Evolutionary conservation across 2,113 vertebrate species (phyloP).

Genomic region (Xerus inauris): DNA sequence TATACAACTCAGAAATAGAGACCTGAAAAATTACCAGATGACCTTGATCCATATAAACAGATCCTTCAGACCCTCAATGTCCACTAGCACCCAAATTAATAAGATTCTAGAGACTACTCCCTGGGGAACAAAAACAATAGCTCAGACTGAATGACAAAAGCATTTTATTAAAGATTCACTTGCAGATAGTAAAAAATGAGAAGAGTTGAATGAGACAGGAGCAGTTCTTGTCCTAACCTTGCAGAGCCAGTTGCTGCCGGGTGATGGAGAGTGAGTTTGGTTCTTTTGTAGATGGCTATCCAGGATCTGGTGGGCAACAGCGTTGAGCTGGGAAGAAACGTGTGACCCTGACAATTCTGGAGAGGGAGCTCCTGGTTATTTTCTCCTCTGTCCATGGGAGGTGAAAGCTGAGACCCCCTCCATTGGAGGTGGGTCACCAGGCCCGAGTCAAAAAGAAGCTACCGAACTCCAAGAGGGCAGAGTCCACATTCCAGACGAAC

Average conservation of each 20-base stretch:
- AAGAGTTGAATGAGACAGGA: neutral
- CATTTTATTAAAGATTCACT: constrained; percentile 73
- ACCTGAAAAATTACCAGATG: neutral
- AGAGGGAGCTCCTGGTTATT: neutral
- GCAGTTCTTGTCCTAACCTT: neutral
- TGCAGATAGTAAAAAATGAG: neutral
- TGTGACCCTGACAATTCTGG: neutral
- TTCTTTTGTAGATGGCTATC: neutral
- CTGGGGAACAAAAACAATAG: constrained; percentile 14
- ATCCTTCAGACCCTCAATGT: neutral
- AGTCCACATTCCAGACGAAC: neutral
- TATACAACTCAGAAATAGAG: neutral
- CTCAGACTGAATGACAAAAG: constrained; percentile 73
- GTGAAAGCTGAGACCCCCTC: neutral
- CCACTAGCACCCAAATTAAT: neutral
- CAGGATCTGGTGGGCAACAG: neutral
- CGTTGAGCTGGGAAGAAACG: neutral
- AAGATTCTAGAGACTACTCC: neutral
- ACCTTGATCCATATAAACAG: neutral
- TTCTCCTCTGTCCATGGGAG: constrained; percentile 6
- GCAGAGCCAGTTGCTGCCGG: neutral
- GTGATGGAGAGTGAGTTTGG: neutral
- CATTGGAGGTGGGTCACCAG: neutral
- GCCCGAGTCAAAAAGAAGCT: constrained; percentile 35
- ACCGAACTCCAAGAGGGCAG: constrained; percentile 48